Percentiles rank a stretch among this genome's conserved stretches.
Evolutionary conservation across 2,888 invertebrate species (phyloP).

Genomic region (Chrysotoxum bicinctum): DNA sequence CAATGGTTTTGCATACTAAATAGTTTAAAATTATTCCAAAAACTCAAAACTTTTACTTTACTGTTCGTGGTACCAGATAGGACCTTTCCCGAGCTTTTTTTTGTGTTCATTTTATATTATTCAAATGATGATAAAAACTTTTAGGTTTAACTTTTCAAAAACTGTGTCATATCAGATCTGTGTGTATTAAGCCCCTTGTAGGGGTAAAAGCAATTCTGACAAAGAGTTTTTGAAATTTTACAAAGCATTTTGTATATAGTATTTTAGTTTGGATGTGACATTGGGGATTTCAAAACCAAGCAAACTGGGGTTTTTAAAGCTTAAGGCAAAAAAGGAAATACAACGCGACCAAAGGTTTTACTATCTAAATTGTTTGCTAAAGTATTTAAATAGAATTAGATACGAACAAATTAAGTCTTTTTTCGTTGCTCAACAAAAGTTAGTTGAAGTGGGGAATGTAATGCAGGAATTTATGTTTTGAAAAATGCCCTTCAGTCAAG

Average conservation of each 20-base stretch:
- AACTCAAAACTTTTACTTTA: slow-evolving; percentile 13
- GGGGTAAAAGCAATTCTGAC: not conserved
- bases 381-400: slow-evolving; percentile 11
- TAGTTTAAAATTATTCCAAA: not conserved
- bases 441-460: not conserved
- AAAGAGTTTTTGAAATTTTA: not conserved
- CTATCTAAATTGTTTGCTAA: not conserved
- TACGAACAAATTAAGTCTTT: too few relatives aligned
- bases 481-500: not conserved
- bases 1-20: slow-evolving; percentile 42
- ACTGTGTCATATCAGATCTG: slow-evolving; percentile 17
- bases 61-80: not conserved
- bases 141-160: slow-evolving; percentile 22
- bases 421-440: not conserved
- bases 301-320: not conserved
- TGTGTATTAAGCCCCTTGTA: not conserved
- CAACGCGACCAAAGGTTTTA: not conserved
- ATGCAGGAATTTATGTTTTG: not conserved
- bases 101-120: slow-evolving; percentile 4
- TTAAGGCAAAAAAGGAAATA: not conserved
- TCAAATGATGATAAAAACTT: slow-evolving; percentile 24
- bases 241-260: not conserved
- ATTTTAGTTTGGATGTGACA: not conserved
- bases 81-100: not conserved
- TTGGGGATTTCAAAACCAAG: slow-evolving; percentile 1